phyloP scores from a whole-genome alignment of 2,888 invertebrate genomes.

The Caenorhabditis virilis region DNA sequence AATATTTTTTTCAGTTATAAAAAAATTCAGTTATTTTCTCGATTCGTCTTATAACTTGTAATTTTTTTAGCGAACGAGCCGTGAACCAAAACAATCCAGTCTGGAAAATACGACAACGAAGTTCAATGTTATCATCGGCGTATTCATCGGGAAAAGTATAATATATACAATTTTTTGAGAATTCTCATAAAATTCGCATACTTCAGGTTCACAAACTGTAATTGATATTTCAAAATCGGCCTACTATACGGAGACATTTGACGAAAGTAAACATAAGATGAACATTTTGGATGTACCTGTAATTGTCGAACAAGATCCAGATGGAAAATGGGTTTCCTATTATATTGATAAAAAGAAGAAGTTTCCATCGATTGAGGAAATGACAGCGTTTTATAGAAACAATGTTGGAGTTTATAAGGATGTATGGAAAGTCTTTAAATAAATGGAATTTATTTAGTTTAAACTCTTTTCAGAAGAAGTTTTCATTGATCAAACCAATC shows the following conservation, averaged over 20 bases:
- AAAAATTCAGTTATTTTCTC: too few species aligned
- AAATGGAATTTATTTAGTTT: background rate
- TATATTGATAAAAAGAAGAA: slow-evolving; percentile 18
- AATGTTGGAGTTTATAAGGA: slow-evolving; percentile 11
- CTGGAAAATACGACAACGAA: background rate
- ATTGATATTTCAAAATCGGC: too few species aligned
- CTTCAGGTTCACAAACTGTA: too few species aligned
- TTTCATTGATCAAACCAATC: slow-evolving; percentile 9
- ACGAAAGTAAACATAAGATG: slow-evolving; percentile 12
- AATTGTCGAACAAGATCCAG: slow-evolving; percentile 14
- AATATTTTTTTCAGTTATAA: too few species aligned
- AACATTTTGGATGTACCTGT: slow-evolving; percentile 26
- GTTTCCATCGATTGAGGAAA: slow-evolving; percentile 17
- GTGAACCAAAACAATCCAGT: background rate
- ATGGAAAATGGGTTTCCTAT: slow-evolving; percentile 20
- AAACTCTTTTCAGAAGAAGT: slow-evolving; percentile 9
- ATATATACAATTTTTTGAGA: too few species aligned
- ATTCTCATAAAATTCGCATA: too few species aligned
- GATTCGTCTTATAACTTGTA: too few species aligned
- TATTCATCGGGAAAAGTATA: too few species aligned
- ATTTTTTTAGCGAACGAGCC: background rate
- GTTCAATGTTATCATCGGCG: slow-evolving; percentile 6
- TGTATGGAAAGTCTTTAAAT: background rate
- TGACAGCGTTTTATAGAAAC: slow-evolving; percentile 12
- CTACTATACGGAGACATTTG: slow-evolving; percentile 13